phyloP scores from a whole-genome alignment of 2,113 vertebrate genomes.

The Panurus biarmicus region DNA sequence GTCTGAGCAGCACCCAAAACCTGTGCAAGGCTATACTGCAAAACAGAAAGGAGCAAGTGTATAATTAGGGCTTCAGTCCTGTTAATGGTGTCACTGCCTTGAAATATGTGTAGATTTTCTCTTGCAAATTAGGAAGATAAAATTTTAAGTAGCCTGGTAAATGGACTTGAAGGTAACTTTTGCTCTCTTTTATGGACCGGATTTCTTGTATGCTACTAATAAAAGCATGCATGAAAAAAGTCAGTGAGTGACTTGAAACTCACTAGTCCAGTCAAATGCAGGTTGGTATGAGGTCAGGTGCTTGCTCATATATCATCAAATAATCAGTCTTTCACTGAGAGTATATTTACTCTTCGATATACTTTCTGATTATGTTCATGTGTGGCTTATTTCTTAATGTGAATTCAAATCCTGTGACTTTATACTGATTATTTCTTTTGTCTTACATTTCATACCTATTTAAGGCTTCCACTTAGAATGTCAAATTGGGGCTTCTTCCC shows the following conservation, averaged over 20 bases:
- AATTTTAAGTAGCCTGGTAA: background rate
- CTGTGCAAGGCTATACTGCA: background rate
- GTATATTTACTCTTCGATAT: background rate
- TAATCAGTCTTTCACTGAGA: background rate
- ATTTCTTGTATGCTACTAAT: background rate
- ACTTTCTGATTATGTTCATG: background rate
- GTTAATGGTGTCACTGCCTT: fast-evolving
- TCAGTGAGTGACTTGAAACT: background rate
- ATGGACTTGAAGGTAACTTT: background rate
- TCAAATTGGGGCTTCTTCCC: background rate
- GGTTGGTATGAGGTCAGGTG: background rate
- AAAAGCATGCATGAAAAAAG: background rate
- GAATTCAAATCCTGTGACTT: background rate
- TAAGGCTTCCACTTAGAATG: background rate
- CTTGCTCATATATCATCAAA: background rate
- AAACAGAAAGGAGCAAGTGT: background rate
- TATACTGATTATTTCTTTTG: background rate
- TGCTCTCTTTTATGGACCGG: background rate
- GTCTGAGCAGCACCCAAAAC: background rate
- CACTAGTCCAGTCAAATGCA: background rate
- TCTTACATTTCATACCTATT: background rate
- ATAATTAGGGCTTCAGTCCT: background rate
- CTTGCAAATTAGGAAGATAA: background rate
- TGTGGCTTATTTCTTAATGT: background rate
- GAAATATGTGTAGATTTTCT: background rate